Conservation (phyloP, 2,113 vertebrate genomes). For the Hassar affinis region DNA sequence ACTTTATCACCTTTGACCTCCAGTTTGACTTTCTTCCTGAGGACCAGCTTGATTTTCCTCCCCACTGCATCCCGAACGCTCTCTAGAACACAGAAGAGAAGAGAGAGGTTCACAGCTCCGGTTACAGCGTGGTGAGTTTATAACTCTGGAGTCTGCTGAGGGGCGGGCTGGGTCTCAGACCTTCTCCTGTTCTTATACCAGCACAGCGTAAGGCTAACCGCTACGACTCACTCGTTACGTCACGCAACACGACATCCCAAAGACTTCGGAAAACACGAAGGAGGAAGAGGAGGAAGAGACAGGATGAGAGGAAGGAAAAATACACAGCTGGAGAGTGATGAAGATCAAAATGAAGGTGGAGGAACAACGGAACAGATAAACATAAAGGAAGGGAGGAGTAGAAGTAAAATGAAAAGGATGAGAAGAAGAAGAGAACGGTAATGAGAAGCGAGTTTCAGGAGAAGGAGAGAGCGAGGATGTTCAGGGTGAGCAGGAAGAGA, state of each 20-base stretch:
- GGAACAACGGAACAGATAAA: background rate
- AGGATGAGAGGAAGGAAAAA: background rate
- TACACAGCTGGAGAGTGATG: background rate
- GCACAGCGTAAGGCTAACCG: background rate
- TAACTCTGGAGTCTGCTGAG: background rate
- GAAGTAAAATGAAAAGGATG: background rate
- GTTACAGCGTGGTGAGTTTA: background rate
- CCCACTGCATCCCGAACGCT: constrained; percentile 90
- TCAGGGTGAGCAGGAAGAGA: no score
- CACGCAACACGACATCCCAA: background rate
- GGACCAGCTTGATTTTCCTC: constrained; percentile 88
- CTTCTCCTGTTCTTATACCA: background rate
- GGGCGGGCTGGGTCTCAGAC: background rate
- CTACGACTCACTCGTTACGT: background rate
- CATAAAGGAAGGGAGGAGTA: background rate
- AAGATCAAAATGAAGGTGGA: background rate
- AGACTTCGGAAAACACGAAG: background rate
- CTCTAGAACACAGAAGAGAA: constrained; percentile 56
- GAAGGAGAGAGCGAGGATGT: background rate
- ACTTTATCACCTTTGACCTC: constrained; percentile 94
- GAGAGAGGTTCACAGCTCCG: no score
- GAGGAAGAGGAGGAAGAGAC: background rate
- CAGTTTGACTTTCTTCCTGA: constrained; percentile 92
- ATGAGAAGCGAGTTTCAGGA: background rate
- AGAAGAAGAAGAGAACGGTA: background rate